Evolutionary conservation across 2,797 vertebrate species (phyloP), one percentile per base, ranked within the genome.

Genomic region (Strix occidentalis): DNA sequence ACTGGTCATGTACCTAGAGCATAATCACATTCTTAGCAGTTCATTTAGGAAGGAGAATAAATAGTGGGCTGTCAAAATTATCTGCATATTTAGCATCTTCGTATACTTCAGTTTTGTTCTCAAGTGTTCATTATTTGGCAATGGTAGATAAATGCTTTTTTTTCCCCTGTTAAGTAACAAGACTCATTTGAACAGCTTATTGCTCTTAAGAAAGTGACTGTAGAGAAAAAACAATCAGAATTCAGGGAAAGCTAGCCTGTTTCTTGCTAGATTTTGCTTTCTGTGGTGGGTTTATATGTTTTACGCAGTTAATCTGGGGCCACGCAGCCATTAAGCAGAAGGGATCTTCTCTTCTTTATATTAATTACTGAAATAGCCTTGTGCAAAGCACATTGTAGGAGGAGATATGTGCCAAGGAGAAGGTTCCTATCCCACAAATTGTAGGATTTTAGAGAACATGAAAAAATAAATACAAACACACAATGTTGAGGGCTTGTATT

Each of bases 331-430:
- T 48, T 84, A 48, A 87, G 54, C 72, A 93, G 61, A 87, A 94
- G 26, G 48, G 16, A 64, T 83, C 10, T 50, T 64, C 20, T 70
- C 43, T 76, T 87, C 46, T 81, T 89, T 70, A 8, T 88, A 65
- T 93, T 86, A 87, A 87, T 94, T 91, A 60, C 61, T 93, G 78
- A 81, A 95, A 90, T 15, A 91, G 37, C 20, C 50, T 90, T 70
- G 43, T 92, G 69, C 35, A 64, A 48, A 87, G 43, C 58, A 89
- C 57, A 7, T 33, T 82, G 53, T 61, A 90, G 74, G 31, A 58
- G 48, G 31, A 78, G 16, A n/a, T 64, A 28, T 18, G 13, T 77
- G 58, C 56, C 77, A 84, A 71, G 25, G 48, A 68, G 41, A 41
- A 45, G 63, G 25, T 33, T 87, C 31, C 66, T 92, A 23, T 92